Evolutionary conservation across 2,888 invertebrate species (phyloP).

Genomic region (Eudemis profundana): DNA sequence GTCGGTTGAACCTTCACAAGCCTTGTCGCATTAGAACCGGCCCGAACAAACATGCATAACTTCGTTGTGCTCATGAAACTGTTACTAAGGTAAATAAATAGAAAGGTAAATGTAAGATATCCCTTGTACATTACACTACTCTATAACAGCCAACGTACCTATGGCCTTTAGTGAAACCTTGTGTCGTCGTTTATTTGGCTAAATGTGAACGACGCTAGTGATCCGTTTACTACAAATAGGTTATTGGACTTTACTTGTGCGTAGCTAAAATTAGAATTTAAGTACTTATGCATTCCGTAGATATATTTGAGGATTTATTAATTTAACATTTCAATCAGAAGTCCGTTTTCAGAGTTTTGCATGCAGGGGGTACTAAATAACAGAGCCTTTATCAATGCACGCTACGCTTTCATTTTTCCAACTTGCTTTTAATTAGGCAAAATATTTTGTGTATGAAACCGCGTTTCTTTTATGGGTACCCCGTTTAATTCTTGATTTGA

Average conservation of each 20-base stretch:
- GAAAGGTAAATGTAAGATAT: not conserved
- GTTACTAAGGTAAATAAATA: conserved; percentile 14
- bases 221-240: not conserved
- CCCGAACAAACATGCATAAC: conserved; percentile 30
- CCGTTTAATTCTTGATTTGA: no score
- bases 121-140: not conserved
- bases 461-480: no score
- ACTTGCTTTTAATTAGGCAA: no score
- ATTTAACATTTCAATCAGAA: no score
- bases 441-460: no score
- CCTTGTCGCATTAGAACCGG: conserved; percentile 24
- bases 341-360: no score
- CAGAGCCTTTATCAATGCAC: no score
- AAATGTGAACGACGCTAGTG: not conserved
- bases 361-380: no score
- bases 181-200: not conserved
- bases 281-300: no score
- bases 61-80: conserved; percentile 26
- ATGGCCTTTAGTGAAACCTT: not conserved
- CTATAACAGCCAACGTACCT: not conserved
- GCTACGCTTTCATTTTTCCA: no score
- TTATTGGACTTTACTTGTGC: not conserved
- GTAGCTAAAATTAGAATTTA: not conserved
- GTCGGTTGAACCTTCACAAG: conserved; percentile 14
- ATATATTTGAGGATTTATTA: no score